Conservation (phyloP, 1,140 invertebrate species). For the Penaeus japonicus region DNA sequence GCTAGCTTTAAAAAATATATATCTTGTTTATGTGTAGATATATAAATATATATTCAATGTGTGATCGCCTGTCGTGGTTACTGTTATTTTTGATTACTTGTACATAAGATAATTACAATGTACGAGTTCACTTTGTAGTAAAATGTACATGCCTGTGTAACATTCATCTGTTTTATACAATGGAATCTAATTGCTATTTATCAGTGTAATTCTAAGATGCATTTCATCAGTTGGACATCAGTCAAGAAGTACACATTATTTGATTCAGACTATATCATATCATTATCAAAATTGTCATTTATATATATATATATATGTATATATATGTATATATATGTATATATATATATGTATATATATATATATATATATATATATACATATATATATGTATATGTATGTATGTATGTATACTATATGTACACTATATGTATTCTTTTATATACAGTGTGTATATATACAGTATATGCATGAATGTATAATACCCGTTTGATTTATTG, state of each 20-base stretch:
- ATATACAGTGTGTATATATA: too few relatives aligned
- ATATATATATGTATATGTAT: neutral
- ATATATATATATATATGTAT: constrained; percentile 11
- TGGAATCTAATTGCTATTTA: constrained; percentile 85
- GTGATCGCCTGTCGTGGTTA: constrained; percentile 89
- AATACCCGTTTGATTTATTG: too few relatives aligned
- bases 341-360: neutral
- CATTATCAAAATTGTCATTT: neutral
- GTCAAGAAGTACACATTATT: too few relatives aligned
- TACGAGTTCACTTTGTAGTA: constrained; percentile 85
- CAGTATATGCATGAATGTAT: too few relatives aligned
- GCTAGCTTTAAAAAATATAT: too few relatives aligned
- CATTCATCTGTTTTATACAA: constrained; percentile 93
- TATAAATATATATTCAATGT: constrained; percentile 69
- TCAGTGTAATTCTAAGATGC: constrained; percentile 25
- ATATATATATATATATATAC: constrained; percentile 27
- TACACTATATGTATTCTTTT: too few relatives aligned
- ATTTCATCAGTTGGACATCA: neutral
- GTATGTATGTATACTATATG: too few relatives aligned
- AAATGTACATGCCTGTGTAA: constrained; percentile 82
- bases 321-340: constrained; percentile 10
- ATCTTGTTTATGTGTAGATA: too few relatives aligned
- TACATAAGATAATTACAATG: constrained; percentile 80
- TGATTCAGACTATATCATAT: too few relatives aligned
- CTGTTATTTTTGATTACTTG: constrained; percentile 93